Evolutionary conservation across 2,113 vertebrate species (phyloP).

Genomic region (Glaucomys volans): DNA sequence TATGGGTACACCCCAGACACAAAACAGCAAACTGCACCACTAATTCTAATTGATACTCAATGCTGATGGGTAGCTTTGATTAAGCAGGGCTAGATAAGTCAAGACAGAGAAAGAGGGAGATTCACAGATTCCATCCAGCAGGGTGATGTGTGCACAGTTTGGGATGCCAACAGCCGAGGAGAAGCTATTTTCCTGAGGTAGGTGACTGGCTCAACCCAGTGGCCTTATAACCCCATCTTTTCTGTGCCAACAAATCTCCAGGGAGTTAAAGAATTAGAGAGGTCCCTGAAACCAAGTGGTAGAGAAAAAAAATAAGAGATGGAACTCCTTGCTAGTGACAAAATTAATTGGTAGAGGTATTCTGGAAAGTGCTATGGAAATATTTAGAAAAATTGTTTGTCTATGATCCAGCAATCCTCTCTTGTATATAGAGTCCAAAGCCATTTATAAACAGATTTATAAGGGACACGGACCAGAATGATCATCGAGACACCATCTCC

Average conservation of each 20-base stretch:
- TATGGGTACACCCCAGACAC: rapidly evolving
- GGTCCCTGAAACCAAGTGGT: not conserved
- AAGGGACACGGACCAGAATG: not conserved
- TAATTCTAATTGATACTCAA: not conserved
- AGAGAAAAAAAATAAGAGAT: not conserved
- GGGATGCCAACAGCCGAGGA: not conserved
- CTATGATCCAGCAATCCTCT: not conserved
- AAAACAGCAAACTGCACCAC: not conserved
- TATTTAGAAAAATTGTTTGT: not conserved
- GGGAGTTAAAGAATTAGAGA: not conserved
- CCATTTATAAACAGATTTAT: not conserved
- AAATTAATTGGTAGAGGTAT: not conserved
- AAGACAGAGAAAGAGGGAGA: not conserved
- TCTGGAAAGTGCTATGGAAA: slow-evolving; percentile 4
- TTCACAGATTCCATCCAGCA: not conserved
- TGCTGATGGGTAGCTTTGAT: not conserved
- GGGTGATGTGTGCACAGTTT: not conserved
- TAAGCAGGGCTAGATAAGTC: not conserved
- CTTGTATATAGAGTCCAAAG: not conserved
- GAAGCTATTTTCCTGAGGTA: not conserved
- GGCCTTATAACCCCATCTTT: not conserved
- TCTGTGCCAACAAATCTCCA: not conserved
- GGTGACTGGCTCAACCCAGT: not conserved
- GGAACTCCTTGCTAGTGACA: not conserved
- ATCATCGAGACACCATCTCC: not conserved